phyloP scores from a whole-genome alignment of 1,140 invertebrate genomes.

The Drosophila arawakana region DNA sequence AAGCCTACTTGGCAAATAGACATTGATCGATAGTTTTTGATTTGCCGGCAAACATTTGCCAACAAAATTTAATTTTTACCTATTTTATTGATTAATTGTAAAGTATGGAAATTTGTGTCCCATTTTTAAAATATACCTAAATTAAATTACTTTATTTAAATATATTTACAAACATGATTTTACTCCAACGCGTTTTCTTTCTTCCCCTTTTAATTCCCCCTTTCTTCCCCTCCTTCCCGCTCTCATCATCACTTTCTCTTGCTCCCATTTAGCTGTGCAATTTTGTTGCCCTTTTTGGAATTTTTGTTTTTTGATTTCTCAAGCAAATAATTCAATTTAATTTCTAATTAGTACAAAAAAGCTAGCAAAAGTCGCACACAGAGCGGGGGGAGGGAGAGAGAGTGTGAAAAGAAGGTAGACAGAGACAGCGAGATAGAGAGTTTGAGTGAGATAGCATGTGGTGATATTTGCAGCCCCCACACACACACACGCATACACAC shows the following conservation, averaged over 20 bases:
- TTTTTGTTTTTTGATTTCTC: conserved; percentile 75
- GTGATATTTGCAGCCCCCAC: conserved; percentile 16
- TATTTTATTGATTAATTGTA: too few relatives aligned
- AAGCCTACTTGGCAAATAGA: too few relatives aligned
- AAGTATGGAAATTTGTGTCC: too few relatives aligned
- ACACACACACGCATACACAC: conserved; percentile 42
- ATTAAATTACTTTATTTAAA: too few relatives aligned
- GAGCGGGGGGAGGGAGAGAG: not conserved
- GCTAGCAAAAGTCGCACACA: conserved; percentile 37
- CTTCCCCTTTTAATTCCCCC: not conserved
- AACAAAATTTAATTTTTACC: too few relatives aligned
- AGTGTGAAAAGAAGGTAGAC: not conserved
- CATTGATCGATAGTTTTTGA: too few relatives aligned
- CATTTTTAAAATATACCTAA: too few relatives aligned
- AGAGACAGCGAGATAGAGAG: conserved; percentile 2
- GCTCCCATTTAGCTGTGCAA: not conserved
- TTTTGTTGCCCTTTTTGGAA: conserved; percentile 23
- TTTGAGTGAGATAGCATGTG: conserved; percentile 2
- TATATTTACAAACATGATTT: too few relatives aligned
- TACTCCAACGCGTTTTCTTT: not conserved
- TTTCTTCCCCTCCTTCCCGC: not conserved
- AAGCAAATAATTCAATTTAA: conserved; percentile 82
- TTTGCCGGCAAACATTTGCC: too few relatives aligned
- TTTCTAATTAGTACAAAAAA: conserved; percentile 79
- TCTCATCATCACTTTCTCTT: not conserved